Percentiles rank a stretch among this genome's conserved stretches.
Conservation (phyloP, 2,113 vertebrate genomes). For the Nothobranchius kuhntae region DNA sequence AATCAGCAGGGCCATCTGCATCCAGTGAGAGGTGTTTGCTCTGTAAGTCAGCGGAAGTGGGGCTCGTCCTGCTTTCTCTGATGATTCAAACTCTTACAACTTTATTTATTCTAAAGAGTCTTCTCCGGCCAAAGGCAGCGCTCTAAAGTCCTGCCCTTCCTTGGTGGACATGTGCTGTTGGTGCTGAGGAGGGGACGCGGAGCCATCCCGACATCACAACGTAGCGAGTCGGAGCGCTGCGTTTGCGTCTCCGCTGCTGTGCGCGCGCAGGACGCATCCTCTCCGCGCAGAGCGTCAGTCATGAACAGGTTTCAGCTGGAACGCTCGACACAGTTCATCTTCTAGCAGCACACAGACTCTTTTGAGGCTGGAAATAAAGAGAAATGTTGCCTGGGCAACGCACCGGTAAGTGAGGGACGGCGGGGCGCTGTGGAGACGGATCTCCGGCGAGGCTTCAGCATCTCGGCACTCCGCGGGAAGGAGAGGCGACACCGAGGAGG, state of each 20-base stretch:
- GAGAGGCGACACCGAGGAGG: neutral
- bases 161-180: no score
- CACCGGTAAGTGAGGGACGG: slow-evolving; percentile 7
- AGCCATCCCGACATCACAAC: no score
- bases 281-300: neutral
- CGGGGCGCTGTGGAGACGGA: slow-evolving; percentile 16
- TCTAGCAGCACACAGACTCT: neutral
- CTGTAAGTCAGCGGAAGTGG: neutral
- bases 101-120: no score
- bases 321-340: neutral
- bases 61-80: no score
- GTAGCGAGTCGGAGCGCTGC: no score
- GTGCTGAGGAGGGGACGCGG: no score
- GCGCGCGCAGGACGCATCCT: slow-evolving; percentile 19
- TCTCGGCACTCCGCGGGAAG: slow-evolving; percentile 19
- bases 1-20: slow-evolving; percentile 12
- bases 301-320: slow-evolving; percentile 2
- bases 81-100: no score
- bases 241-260: slow-evolving; percentile 33
- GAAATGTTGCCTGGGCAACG: slow-evolving; percentile 14
- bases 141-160: no score
- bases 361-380: neutral
- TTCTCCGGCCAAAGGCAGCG: no score
- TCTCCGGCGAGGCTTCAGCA: slow-evolving; percentile 21
- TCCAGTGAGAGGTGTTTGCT: neutral